Conservation (phyloP, 2,888 invertebrate species). For the Liodrosophila aerea region DNA sequence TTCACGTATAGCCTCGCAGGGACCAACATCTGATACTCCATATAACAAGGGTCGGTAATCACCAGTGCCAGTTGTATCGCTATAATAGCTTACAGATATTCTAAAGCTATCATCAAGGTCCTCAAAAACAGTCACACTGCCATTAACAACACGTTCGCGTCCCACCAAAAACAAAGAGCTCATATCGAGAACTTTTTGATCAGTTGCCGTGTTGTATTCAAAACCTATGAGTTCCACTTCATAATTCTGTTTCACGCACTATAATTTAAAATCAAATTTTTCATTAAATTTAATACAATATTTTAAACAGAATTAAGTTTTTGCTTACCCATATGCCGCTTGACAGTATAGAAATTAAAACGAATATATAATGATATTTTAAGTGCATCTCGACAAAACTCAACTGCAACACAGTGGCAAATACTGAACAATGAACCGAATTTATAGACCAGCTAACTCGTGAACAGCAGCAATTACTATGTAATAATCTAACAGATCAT, state of each 20-base stretch:
- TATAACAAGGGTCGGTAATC: neutral
- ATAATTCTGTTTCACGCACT: neutral
- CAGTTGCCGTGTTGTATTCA: neutral
- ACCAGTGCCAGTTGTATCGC: constrained; percentile 8
- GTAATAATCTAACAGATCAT: too few species aligned
- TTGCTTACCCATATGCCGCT: constrained; percentile 1
- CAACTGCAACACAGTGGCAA: neutral
- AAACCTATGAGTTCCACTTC: neutral
- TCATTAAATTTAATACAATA: neutral
- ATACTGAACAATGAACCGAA: too few species aligned
- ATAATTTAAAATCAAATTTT: neutral
- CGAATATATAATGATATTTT: neutral
- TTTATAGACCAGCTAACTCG: too few species aligned
- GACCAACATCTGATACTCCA: neutral
- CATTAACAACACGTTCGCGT: constrained; percentile 15
- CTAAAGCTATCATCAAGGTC: neutral
- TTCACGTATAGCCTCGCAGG: neutral
- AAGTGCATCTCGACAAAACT: neutral
- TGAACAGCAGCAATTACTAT: too few species aligned
- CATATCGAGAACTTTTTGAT: neutral
- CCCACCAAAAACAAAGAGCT: constrained; percentile 9
- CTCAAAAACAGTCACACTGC: neutral
- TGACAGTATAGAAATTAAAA: neutral
- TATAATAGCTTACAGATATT: neutral
- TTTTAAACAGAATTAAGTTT: neutral